These are phyloP conservation scores for Menura novaehollandiae DNA, from an alignment of 2,113 vertebrate species.

Conservation along the genomic window DNA sequence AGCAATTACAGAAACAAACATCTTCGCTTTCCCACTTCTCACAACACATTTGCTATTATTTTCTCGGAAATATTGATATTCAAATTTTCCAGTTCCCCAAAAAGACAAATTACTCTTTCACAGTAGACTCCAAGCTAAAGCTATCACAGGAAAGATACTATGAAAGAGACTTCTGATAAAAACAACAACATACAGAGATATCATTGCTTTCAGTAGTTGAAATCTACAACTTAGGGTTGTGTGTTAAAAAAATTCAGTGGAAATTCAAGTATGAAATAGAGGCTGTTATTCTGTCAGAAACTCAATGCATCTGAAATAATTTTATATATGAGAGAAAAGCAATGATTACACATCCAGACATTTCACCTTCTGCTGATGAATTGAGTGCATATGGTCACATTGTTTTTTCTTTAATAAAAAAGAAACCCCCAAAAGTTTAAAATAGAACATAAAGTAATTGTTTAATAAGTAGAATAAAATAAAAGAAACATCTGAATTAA, in stretches of 20 bases:
- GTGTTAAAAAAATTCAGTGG: not conserved
- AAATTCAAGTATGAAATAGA: not conserved
- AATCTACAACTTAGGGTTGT: not conserved
- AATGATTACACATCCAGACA: not conserved
- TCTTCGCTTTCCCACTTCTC: not conserved
- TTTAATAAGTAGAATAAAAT: not conserved
- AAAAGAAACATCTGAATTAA: not conserved
- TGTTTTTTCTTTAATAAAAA: not conserved
- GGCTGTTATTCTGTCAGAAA: not conserved
- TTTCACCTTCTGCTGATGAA: not conserved
- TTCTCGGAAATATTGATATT: not conserved
- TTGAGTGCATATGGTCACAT: not conserved
- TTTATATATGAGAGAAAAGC: not conserved
- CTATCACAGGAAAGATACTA: not conserved
- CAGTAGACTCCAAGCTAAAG: not conserved
- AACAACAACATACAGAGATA: not conserved
- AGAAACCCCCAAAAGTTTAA: not conserved
- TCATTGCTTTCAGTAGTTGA: not conserved
- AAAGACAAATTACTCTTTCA: not conserved
- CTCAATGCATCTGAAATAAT: not conserved
- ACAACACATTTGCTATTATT: not conserved
- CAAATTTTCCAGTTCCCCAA: not conserved
- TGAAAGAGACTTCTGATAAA: not conserved
- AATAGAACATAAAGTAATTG: not conserved
- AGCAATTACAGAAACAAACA: not conserved